Percentiles rank a stretch among this genome's conserved stretches.
These are phyloP conservation scores for Drosophila sproati DNA, from an alignment of 1,140 invertebrate genomes.

Conservation along the genomic window DNA sequence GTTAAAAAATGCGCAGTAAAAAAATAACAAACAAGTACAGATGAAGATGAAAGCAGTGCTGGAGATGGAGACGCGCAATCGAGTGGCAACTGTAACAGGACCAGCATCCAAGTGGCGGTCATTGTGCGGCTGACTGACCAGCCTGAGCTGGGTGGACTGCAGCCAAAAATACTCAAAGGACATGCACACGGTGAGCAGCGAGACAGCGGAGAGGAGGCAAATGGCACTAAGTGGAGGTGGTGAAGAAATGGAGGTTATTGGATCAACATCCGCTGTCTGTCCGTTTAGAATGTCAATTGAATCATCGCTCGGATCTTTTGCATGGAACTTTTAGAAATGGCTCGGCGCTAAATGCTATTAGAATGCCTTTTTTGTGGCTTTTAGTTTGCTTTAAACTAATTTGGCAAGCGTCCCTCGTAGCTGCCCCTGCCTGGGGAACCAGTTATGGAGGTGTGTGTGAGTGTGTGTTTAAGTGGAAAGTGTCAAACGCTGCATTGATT, in stretches of 20 bases:
- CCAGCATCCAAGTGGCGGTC: slow-evolving; percentile 66
- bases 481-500: slow-evolving; percentile 71
- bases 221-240: not conserved
- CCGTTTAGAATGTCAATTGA: slow-evolving; percentile 70
- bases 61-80: slow-evolving; percentile 3
- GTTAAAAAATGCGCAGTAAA: slow-evolving; percentile 28
- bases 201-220: not conserved
- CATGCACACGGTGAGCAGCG: slow-evolving; percentile 55
- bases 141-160: slow-evolving; percentile 11
- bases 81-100: slow-evolving; percentile 55
- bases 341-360: slow-evolving; percentile 53
- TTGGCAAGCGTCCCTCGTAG: slow-evolving; percentile 8
- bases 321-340: slow-evolving; percentile 52
- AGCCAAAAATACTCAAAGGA: slow-evolving; percentile 42
- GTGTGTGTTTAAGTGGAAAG: slow-evolving; percentile 44
- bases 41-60: not conserved
- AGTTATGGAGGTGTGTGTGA: not conserved
- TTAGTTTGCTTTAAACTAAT: slow-evolving; percentile 50
- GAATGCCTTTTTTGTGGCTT: slow-evolving; percentile 50
- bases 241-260: slow-evolving; percentile 11
- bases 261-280: slow-evolving; percentile 31
- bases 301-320: slow-evolving; percentile 59
- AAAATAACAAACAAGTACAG: not conserved
- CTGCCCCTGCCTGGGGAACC: not conserved
- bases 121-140: slow-evolving; percentile 67